Conservation (phyloP, 2,797 vertebrate genomes). For the Diplodus puntazzo region DNA sequence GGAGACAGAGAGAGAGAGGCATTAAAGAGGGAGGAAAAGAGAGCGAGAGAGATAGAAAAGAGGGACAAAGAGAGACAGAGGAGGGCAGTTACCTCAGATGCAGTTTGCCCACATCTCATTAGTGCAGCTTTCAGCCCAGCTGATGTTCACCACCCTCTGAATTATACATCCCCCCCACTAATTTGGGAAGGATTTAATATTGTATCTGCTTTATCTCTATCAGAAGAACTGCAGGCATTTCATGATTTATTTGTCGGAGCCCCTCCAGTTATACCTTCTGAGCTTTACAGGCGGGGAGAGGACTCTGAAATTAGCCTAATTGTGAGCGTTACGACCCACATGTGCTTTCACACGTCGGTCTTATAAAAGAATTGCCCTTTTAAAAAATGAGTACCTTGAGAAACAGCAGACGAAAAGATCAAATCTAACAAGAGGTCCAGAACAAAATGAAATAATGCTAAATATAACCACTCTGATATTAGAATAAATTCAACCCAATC, state of each 20-base stretch:
- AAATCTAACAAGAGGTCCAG: constrained; percentile 9
- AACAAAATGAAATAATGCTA: neutral
- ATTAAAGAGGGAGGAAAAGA: constrained; percentile 44
- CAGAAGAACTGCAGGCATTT: constrained; percentile 67
- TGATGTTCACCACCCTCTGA: constrained; percentile 78
- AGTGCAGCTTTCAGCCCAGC: constrained; percentile 73
- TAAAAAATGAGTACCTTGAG: neutral
- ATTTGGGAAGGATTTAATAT: constrained; percentile 82
- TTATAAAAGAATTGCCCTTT: constrained; percentile 25
- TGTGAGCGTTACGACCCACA: constrained; percentile 62
- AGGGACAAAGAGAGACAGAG: constrained; percentile 51
- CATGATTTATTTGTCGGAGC: constrained; percentile 73
- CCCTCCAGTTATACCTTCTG: constrained; percentile 71
- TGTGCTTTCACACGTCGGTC: constrained; percentile 42
- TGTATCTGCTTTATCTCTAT: constrained; percentile 78
- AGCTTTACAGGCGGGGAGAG: constrained; percentile 53
- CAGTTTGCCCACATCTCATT: constrained; percentile 77
- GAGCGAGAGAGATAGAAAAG: constrained; percentile 22
- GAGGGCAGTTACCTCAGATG: constrained; percentile 70
- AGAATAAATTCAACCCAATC: neutral
- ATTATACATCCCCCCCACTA: constrained; percentile 79
- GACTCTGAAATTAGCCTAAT: constrained; percentile 63
- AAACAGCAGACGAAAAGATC: constrained; percentile 16
- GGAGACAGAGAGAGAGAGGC: constrained; percentile 10
- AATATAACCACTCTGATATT: constrained; percentile 1